A percentile compares a stretch with the other conserved stretches of the same genome.
Evolutionary conservation across 1,140 invertebrate species (phyloP).

Genomic region (honey bee (Apis mellifera)): Amel_HAv3.1 CM009933.2:3432001-3432500

Average conservation of each 20-base stretch:
- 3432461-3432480: constrained; percentile 50
- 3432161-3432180: no score
- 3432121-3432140: constrained; percentile 75
- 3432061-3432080: constrained; percentile 75
- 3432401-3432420: constrained; percentile 80
- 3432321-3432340: constrained; percentile 79
- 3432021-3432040: constrained; percentile 68
- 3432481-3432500: constrained; percentile 5
- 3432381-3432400: constrained; percentile 80
- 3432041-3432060: constrained; percentile 69
- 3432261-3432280: constrained; percentile 95
- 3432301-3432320: constrained; percentile 87
- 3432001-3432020: constrained; percentile 76
- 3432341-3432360: constrained; percentile 79
- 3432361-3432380: constrained; percentile 81
- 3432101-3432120: constrained; percentile 78
- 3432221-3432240: constrained; percentile 90
- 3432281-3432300: constrained; percentile 95
- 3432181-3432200: no score
- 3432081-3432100: constrained; percentile 77
- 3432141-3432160: neutral
- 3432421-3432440: constrained; percentile 79
- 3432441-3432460: constrained; percentile 56
- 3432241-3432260: constrained; percentile 95
- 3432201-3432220: neutral